Percentiles rank a stretch among this genome's conserved stretches.
Evolutionary conservation across 2,888 invertebrate species (phyloP).

Genomic region (Limnephilus rhombicus): DNA sequence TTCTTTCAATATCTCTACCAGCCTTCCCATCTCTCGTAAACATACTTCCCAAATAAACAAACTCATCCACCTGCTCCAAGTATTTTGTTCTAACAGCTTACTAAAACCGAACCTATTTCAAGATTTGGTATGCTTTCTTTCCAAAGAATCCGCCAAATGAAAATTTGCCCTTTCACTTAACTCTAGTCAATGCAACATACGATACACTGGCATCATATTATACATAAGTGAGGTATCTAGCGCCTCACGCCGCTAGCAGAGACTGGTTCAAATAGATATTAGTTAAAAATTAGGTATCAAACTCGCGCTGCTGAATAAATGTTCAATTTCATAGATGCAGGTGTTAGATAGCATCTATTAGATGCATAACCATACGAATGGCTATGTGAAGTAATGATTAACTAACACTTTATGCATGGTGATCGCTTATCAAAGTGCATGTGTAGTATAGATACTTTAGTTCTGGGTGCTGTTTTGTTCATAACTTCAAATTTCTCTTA

Average conservation of each 20-base stretch:
- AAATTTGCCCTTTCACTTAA: background rate
- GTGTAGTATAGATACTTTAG: background rate
- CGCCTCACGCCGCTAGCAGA: background rate
- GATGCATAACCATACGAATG: background rate
- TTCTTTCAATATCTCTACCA: no score
- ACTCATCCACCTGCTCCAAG: no score
- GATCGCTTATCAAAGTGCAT: background rate
- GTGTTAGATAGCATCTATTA: background rate
- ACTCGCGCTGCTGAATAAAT: background rate
- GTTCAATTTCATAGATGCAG: background rate
- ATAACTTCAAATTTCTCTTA: background rate
- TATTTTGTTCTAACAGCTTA: background rate
- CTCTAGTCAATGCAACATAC: background rate
- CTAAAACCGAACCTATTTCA: background rate
- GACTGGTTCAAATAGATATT: background rate
- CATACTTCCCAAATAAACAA: no score
- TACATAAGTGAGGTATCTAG: background rate
- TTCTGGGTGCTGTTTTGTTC: background rate
- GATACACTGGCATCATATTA: background rate
- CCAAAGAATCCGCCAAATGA: background rate
- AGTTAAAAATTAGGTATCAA: background rate
- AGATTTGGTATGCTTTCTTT: background rate
- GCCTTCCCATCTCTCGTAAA: no score
- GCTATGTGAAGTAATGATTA: background rate
- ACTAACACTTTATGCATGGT: background rate